Base-by-base conservation (phyloP, 2,888 invertebrate genomes). In the Tupiocoris notatus region DNA sequence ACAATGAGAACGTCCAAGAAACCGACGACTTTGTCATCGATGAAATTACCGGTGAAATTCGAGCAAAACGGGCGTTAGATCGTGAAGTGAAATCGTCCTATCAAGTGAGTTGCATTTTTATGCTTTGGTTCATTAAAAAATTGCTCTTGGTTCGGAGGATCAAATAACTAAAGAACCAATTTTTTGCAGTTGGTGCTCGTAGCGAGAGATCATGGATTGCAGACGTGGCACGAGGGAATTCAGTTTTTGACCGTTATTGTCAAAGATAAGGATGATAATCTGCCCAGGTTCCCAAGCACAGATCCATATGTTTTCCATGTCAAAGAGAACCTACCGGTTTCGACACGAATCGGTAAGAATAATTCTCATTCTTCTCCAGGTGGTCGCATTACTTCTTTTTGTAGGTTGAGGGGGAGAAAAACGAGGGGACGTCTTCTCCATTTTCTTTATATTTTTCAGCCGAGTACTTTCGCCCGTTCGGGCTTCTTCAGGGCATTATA, bases 21-120 rank as follows among this genome's bases (percentile, higher is more conserved):
- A 95, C 95, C 0, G 87, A 89, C 9, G 93, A 95, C 83, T 96
- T 96, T 84, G 87, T 87, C 24, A 91, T 96, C 56, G 89, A 95
- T 83, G 86, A 87, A 61, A 88, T 89, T 74, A 90, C 91, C 0
- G 96, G 96, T 0, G 94, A 95, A 81, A 84, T 96, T 17, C 87
- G 91, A 80, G 91, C 93, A 0, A 92, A 91, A 83, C 90, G 89
- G 64, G 89, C 91, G 81, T 86, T 95, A 67, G 94, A 96, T 82
- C 87, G 94, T 25, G 95, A 95, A 83, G 86, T 86, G 22, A 87
- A 88, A 82, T 87, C 89, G 56, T 88, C 86, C 82, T 91, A 90
- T 81, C 88, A 89, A 84, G 88, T 89, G 68, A 23, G 75, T 71
- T 20, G 9, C 17, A 23, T 68, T 59, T 39, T 73, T 65, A 58